These are phyloP conservation scores for Scartelaos histophorus DNA, from an alignment of 2,113 vertebrate species.

Conservation along the genomic window DNA sequence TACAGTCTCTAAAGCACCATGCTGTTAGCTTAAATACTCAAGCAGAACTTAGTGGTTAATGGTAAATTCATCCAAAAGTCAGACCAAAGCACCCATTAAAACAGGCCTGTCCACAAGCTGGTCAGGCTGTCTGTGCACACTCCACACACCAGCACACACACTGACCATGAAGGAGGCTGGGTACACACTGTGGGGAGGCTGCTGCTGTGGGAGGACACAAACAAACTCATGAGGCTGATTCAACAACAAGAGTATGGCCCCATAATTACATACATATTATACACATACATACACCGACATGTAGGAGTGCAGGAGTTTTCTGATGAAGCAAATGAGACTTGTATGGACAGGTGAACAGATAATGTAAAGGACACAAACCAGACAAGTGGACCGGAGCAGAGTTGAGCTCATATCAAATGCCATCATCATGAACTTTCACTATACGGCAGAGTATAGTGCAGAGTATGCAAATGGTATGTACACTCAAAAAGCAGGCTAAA, in stretches of 20 bases:
- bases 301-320: no score
- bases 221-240: constrained; percentile 1
- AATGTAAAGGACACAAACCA: no score
- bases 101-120: neutral
- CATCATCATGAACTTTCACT: no score
- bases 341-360: no score
- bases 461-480: no score
- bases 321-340: no score
- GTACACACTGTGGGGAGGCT: constrained; percentile 66
- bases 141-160: constrained; percentile 33
- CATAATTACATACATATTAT: no score
- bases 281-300: no score
- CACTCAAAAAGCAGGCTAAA: no score
- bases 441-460: no score
- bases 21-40: neutral
- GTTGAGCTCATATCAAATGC: no score
- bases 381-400: no score
- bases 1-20: neutral
- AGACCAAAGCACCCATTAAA: neutral
- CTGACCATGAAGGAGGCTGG: constrained; percentile 74
- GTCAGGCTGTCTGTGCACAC: neutral
- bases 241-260: neutral
- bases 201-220: constrained; percentile 50
- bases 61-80: neutral
- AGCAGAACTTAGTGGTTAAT: neutral